Evolutionary conservation across 2,797 vertebrate species (phyloP), one percentile per base, ranked within the genome.

Genomic region (Micropoecilia bifurca): DNA sequence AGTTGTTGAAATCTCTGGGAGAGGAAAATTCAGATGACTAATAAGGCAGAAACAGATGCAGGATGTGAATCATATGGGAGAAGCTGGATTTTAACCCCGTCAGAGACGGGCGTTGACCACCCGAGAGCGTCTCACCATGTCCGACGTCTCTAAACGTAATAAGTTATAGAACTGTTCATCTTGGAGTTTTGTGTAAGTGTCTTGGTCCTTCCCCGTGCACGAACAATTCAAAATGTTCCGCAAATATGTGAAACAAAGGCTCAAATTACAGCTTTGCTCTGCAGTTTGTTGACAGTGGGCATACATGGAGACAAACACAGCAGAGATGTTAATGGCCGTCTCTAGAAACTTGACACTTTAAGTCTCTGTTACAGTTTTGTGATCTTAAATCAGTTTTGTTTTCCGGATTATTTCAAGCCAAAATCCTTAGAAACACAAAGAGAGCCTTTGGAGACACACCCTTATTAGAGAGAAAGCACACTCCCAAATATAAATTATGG

Each of bases 281-380:
- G 16, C 1, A 43, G 5, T 12, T 0, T 81, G 79, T 76, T 81
- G 57, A 41, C 55, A 50, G 57, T 46, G 45, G 71, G 74, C 63
- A 71, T 71, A 68, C 6, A 22, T 43, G 39, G 22, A 69, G 39
- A 12, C 36, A 46, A 53, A 47, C 20, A 16, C 20, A 13, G 5
- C 22, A 73, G 2, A 18, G 30, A 43, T 2, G 3, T 48, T 22
- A 6, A 5, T n/a, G 9, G 20, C 39, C 10, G 4, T 25, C 25
- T 13, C 39, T 4, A 41, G 4, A 22, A 39, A 41, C 45, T n/a
- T 22, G 33, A 8, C 3, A 22, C 13, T 46, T 46, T 25, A 39
- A 6, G 9, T 30, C 33, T 18, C 28, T 33, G 18, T 72, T 13
- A 16, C 3, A 73, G 30, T 4, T 47, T 73, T 48, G 18, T 50